Evolutionary conservation across 2,113 vertebrate species (phyloP).

Genomic region (Caranx ignobilis): DNA sequence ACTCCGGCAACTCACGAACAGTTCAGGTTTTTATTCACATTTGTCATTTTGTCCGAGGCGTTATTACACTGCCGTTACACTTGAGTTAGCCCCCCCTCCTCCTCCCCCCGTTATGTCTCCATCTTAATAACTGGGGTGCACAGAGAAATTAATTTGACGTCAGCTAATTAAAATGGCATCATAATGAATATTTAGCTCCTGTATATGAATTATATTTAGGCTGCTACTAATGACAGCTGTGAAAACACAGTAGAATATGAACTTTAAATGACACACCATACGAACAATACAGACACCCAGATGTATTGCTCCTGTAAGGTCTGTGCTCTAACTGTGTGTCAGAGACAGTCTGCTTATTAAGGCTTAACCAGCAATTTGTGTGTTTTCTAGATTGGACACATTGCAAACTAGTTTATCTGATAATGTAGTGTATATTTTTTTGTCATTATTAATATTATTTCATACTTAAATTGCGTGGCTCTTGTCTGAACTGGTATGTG

Average conservation of each 20-base stretch:
- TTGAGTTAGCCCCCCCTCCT: not conserved
- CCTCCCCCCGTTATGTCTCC: not conserved
- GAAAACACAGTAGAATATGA: not conserved
- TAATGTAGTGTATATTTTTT: not conserved
- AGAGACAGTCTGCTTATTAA: not conserved
- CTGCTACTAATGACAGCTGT: not conserved
- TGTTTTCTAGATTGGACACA: not conserved
- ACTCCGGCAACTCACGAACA: slow-evolving; percentile 33
- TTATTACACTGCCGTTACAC: slow-evolving; percentile 7
- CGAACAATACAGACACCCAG: not conserved
- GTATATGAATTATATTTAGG: not conserved
- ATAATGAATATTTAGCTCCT: not conserved
- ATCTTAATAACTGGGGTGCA: too few species aligned
- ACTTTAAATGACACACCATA: not conserved
- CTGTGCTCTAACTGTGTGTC: not conserved
- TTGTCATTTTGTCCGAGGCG: slow-evolving; percentile 27
- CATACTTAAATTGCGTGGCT: slow-evolving; percentile 34
- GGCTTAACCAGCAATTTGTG: not conserved
- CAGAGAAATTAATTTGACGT: not conserved
- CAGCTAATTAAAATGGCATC: not conserved
- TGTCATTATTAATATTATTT: not conserved
- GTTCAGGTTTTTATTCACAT: slow-evolving; percentile 34
- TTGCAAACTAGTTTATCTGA: not conserved
- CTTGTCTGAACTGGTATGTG: slow-evolving; percentile 39
- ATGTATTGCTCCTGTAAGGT: not conserved